Evolutionary conservation across 1,140 invertebrate genomes (phyloP).

Genomic region (Portunus trituberculatus): DNA sequence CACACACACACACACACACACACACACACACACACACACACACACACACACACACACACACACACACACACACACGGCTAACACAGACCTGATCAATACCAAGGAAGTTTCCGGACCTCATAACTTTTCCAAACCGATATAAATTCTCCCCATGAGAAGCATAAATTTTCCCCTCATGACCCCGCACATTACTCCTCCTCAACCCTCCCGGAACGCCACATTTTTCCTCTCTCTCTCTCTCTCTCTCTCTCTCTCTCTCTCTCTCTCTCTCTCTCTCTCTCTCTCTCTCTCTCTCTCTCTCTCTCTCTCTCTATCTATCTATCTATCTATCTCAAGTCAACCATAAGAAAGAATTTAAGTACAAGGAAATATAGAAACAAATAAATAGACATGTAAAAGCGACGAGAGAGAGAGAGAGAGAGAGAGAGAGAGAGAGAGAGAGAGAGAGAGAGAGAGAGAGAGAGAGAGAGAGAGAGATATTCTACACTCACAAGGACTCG

Average conservation of each 20-base stretch:
- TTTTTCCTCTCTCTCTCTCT: slow-evolving; percentile 11
- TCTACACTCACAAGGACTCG: too few species aligned
- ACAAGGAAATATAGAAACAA: too few species aligned
- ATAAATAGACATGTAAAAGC: too few species aligned
- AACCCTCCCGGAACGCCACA: neutral
- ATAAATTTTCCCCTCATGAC: neutral
- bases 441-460: too few species aligned
- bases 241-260: neutral
- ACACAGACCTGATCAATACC: slow-evolving; percentile 32
- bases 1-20: neutral
- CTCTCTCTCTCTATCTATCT: neutral
- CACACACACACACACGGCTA: neutral
- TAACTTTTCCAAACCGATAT: slow-evolving; percentile 22
- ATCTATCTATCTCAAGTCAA: neutral
- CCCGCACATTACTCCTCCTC: slow-evolving; percentile 8
- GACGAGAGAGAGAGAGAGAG: too few species aligned
- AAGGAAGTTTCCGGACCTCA: neutral
- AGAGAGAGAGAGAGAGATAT: too few species aligned
- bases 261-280: neutral
- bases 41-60: slow-evolving; percentile 17
- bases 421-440: too few species aligned
- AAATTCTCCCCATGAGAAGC: slow-evolving; percentile 19
- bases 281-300: neutral
- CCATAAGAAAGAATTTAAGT: too few species aligned
- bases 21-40: slow-evolving; percentile 41